These are phyloP conservation scores for Neosilurus mollespiculum DNA, from an alignment of 2,797 vertebrate species.

Conservation along the genomic window DNA sequence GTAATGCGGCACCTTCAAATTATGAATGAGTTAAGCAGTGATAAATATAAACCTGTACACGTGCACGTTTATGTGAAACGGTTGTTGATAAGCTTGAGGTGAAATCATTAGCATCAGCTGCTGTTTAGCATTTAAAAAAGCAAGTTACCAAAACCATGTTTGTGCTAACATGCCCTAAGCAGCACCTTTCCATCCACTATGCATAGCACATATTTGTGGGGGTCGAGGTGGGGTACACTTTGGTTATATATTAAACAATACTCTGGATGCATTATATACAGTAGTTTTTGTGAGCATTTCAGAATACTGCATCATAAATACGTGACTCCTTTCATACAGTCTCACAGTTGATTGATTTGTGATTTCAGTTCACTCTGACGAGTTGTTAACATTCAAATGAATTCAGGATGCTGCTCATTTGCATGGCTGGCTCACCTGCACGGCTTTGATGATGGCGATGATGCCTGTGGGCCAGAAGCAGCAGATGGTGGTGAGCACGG, in stretches of 20 bases:
- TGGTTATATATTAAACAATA: not conserved
- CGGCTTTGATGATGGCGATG: slow-evolving; percentile 93
- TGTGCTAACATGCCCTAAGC: no score
- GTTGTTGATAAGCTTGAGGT: no score
- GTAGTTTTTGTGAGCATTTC: not conserved
- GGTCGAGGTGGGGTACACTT: no score
- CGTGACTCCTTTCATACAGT: not conserved
- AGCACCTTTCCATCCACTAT: no score
- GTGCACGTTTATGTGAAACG: no score
- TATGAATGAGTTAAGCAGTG: no score
- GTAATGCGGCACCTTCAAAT: no score
- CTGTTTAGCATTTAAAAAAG: no score
- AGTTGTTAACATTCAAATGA: slow-evolving; percentile 4
- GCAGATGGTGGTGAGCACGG: slow-evolving; percentile 92
- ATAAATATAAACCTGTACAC: no score
- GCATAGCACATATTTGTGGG: no score
- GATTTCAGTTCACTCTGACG: not conserved
- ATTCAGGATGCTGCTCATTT: slow-evolving; percentile 33
- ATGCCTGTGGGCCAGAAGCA: slow-evolving; percentile 96
- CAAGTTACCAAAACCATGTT: no score
- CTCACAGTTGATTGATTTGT: not conserved
- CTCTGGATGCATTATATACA: not conserved
- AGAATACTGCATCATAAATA: not conserved
- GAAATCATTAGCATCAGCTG: no score
- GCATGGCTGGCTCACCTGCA: slow-evolving; percentile 76